Percentiles rank a stretch among this genome's conserved stretches.
Evolutionary conservation across 2,888 invertebrate species (phyloP).

Genomic region (Drosophila pseudotakahashii): DNA sequence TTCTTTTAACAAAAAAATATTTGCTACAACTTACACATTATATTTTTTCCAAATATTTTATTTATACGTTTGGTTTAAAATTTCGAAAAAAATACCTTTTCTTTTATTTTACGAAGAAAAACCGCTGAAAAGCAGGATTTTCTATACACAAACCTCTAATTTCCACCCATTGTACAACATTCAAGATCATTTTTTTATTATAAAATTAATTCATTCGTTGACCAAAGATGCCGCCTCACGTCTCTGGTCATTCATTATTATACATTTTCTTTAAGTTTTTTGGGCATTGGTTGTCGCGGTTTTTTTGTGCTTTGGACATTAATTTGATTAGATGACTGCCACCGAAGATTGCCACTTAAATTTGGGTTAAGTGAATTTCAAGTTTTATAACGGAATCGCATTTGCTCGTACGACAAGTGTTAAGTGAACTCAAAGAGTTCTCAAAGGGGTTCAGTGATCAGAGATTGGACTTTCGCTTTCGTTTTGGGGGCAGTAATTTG

Average conservation of each 20-base stretch:
- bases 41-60: too few species aligned
- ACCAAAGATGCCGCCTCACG: slow-evolving; percentile 40
- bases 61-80: too few species aligned
- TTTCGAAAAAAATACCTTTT: too few species aligned
- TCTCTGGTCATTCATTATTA: slow-evolving; percentile 32
- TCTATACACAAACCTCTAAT: background rate
- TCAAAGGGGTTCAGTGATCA: slow-evolving; percentile 8
- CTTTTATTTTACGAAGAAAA: too few species aligned
- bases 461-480: slow-evolving; percentile 61
- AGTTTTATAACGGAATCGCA: slow-evolving; percentile 30
- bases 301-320: slow-evolving; percentile 41
- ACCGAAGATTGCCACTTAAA: slow-evolving; percentile 43
- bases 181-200: slow-evolving; percentile 34
- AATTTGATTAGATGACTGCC: slow-evolving; percentile 56
- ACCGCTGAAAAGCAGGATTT: too few species aligned
- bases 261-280: slow-evolving; percentile 2
- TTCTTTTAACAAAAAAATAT: too few species aligned
- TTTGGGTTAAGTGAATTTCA: slow-evolving; percentile 55
- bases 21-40: too few species aligned
- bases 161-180: slow-evolving; percentile 27
- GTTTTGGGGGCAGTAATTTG: slow-evolving; percentile 5
- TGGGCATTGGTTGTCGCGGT: background rate
- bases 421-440: slow-evolving; percentile 13
- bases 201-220: slow-evolving; percentile 22
- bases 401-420: slow-evolving; percentile 4